Evolutionary conservation across 1,140 invertebrate genomes (phyloP).

Genomic region (Drosophila asahinai): DNA sequence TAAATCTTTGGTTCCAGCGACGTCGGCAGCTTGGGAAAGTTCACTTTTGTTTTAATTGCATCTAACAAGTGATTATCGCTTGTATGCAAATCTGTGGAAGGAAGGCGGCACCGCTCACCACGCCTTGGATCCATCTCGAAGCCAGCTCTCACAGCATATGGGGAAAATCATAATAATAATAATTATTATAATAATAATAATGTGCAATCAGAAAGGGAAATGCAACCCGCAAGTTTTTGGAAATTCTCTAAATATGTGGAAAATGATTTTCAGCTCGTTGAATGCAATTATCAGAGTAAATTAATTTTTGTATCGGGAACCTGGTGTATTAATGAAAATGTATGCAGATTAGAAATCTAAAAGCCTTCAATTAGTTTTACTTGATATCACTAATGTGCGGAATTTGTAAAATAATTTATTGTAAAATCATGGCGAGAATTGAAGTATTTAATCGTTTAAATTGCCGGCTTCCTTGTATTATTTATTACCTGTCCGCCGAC

Average conservation of each 20-base stretch:
- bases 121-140: neutral
- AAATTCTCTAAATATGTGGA: conserved; percentile 4
- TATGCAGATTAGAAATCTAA: conserved; percentile 31
- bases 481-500: conserved; percentile 8
- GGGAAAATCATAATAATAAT: conserved; percentile 4
- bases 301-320: conserved; percentile 7
- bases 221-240: neutral
- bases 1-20: conserved; percentile 14
- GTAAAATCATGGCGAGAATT: neutral
- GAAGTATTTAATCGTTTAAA: conserved; percentile 1
- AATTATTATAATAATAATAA: neutral
- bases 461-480: neutral
- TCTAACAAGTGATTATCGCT: conserved; percentile 44
- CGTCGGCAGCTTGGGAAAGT: conserved; percentile 37
- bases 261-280: conserved; percentile 5
- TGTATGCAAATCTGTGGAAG: conserved; percentile 37
- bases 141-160: neutral
- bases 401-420: conserved; percentile 6
- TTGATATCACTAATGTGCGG: conserved; percentile 7
- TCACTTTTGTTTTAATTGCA: conserved; percentile 52
- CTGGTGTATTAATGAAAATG: conserved; percentile 22
- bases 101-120: neutral
- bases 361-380: conserved; percentile 26
- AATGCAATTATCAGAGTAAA: conserved; percentile 29
- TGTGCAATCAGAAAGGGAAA: neutral